Evolutionary conservation across 2,113 vertebrate genomes (phyloP), one percentile per base, ranked within the genome.

Genomic region (Uria lomvia): DNA sequence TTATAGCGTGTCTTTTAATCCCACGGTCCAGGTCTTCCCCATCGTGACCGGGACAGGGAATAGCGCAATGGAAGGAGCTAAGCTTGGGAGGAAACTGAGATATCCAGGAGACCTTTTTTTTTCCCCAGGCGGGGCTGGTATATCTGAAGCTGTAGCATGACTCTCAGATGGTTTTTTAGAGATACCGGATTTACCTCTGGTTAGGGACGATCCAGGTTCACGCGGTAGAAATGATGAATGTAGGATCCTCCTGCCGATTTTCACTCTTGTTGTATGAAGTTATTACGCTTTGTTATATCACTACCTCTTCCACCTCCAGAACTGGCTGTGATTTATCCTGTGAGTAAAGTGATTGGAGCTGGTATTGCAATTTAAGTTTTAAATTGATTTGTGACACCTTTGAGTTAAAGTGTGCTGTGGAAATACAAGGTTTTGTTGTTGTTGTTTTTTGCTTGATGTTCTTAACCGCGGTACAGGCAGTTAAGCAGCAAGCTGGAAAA

Each of bases 381-480:
- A 87, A 96, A 95, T 94, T 96, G 92, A 96, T 94, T 95, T 97
- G 89, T 96, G 91, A 95, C 95, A 95, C 95, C 80, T 96, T 85
- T 88, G 95, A 91, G 92, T 95, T 92, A 81, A 94, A 88, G 62
- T 6, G 89, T 56, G 70, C 92, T 90, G 86, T 79, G 84, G 78
- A 95, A 95, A 95, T 92, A 94, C 80, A 67, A 70, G 86, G 12
- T 76, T 92, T 78, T 94, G 83, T 95, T 96, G 88, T 68, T 94
- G 74, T 43, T 94, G 81, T 97, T 95, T 91, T 97, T 95, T 91
- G 62, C 77, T 75, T 79, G 26, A 52, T 85, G 77, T 85, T 87
- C 84, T 94, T 94, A 82, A 42, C 77, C 38, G 2, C 15, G 62
- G 80, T 81, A 82, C 96, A 95, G 77, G 80, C 58, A 65, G 86